Conservation (phyloP, 2,113 vertebrate species). For the Danionella cerebrum region DNA sequence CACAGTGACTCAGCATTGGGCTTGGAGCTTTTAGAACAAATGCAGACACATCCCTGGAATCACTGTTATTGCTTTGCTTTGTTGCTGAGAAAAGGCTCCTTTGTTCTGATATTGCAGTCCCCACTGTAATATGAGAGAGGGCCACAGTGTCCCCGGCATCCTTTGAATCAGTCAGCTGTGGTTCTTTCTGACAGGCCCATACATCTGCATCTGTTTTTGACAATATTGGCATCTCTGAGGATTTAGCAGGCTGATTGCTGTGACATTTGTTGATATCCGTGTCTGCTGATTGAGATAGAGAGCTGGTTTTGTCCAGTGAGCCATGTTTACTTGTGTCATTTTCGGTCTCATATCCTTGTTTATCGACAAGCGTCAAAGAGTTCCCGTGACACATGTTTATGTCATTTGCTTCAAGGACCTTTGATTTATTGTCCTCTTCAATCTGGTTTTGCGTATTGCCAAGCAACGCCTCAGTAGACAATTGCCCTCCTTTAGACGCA, state of each 20-base stretch:
- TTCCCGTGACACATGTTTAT: not conserved
- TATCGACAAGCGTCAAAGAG: not conserved
- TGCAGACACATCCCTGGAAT: constrained; percentile 31
- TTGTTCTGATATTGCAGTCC: constrained; percentile 11
- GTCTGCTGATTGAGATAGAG: not conserved
- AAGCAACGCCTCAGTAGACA: constrained; percentile 16
- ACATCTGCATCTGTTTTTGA: constrained; percentile 16
- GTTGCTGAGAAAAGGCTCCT: not conserved
- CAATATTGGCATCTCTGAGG: constrained; percentile 22
- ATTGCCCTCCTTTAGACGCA: constrained; percentile 3
- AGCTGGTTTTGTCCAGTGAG: not conserved
- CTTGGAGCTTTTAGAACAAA: constrained; percentile 43
- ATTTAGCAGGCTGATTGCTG: not conserved
- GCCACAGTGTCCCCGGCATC: not conserved
- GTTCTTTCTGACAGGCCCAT: constrained; percentile 31
- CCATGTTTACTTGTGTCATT: not conserved
- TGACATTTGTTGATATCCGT: not conserved
- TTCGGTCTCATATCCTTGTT: not conserved
- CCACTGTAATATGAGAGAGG: constrained; percentile 15
- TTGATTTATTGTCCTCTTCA: not conserved
- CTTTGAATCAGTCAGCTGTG: not conserved
- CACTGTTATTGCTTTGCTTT: constrained; percentile 1
- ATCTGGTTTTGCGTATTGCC: not conserved
- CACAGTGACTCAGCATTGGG: constrained; percentile 59
- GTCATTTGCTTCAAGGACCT: not conserved